Evolutionary conservation across 2,113 vertebrate species (phyloP), one percentile per base, ranked within the genome.

Genomic region (Thalassarche chlororhynchos): DNA sequence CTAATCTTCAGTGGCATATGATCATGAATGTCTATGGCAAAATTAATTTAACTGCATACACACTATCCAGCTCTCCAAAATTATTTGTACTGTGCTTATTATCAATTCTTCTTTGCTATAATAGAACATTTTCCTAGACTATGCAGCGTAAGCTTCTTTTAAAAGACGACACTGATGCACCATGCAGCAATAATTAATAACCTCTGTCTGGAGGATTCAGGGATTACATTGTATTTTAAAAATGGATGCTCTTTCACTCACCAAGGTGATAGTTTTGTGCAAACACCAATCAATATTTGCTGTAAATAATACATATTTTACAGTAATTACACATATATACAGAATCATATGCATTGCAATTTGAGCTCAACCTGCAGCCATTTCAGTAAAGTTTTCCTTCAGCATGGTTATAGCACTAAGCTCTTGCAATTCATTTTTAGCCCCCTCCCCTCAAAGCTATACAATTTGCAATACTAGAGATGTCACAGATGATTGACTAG

Each of bases 101-200:
- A 89, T 80, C 90, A 89, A 7, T 93, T 94, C 60, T 94, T 91
- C 82, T 84, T 97, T 93, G 65, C 31, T 82, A 57, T n/a, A 95
- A 46, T 18, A 52, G 28, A 87, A 78, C 14, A 70, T 71, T 72
- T 89, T 96, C 77, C 20, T 44, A 77, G 47, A 51, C 31, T 71
- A 46, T 54, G 64, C 68, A 86, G n/a, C 9, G 28, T 80, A 95
- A 88, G 72, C 76, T 90, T 95, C 46, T 94, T 96, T 93, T 90
- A 84, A 89, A 96, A 91, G 42, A 91, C 36, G 36, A 44, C 61
- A 75, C 38, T 69, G 58, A 76, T 89, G 66, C 57, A 91, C 86
- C 75, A 90, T 54, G 61, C 90, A 96, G 85, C 64, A 93, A 76
- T 96, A 97, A 97, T 95, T 96, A 96, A 96, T 91, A 95, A 94